Evolutionary conservation across 2,888 invertebrate genomes (phyloP).

Genomic region (Amblyjoppa fuscipennis): DNA sequence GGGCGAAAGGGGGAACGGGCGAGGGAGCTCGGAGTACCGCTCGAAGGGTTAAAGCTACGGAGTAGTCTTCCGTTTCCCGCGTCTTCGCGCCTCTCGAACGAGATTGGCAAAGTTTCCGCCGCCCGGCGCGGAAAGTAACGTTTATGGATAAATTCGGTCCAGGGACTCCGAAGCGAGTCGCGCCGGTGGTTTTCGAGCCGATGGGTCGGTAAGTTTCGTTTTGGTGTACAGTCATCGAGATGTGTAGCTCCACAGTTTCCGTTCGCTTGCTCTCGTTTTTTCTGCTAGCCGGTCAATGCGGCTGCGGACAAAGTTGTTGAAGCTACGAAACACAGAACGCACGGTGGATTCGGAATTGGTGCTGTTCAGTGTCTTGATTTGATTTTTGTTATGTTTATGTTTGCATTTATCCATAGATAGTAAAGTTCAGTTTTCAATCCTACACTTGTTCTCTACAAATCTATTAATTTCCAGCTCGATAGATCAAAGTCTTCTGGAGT

Average conservation of each 20-base stretch:
- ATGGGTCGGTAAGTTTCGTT: slow-evolving; percentile 20
- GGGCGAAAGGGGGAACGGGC: background rate
- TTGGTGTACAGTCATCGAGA: slow-evolving; percentile 1
- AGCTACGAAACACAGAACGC: too few species aligned
- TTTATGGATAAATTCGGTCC: slow-evolving; percentile 78
- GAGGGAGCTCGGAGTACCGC: slow-evolving; percentile 1
- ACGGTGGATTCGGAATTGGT: too few species aligned
- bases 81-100: slow-evolving; percentile 72
- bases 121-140: slow-evolving; percentile 73
- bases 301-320: background rate
- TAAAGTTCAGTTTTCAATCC: too few species aligned
- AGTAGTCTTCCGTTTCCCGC: slow-evolving; percentile 55
- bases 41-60: slow-evolving; percentile 17
- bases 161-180: slow-evolving; percentile 16
- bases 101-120: slow-evolving; percentile 80
- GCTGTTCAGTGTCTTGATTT: too few species aligned
- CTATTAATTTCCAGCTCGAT: too few species aligned
- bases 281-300: background rate
- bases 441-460: too few species aligned
- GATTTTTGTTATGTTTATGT: too few species aligned
- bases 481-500: too few species aligned
- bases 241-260: background rate
- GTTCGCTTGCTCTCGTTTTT: background rate
- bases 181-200: slow-evolving; percentile 23
- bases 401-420: too few species aligned